Conservation (phyloP, 2,113 vertebrate genomes). For the Mesoclemmys tuberculata region DNA sequence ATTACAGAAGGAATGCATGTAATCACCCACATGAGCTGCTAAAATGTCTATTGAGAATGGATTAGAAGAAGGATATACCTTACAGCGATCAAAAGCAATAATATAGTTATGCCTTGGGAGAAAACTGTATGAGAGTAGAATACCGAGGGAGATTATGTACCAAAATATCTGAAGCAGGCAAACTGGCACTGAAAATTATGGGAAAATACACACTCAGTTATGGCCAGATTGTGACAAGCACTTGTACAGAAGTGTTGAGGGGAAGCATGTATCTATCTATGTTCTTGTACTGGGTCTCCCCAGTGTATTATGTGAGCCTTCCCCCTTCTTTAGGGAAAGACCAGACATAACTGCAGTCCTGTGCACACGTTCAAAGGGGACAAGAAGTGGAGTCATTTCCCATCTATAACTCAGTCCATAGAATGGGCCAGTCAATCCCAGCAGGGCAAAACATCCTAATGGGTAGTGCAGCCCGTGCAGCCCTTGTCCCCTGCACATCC, state of each 20-base stretch:
- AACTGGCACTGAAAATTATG: background rate
- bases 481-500: background rate
- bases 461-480: background rate
- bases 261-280: background rate
- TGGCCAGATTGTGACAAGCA: background rate
- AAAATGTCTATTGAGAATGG: background rate
- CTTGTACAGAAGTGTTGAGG: background rate
- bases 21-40: background rate
- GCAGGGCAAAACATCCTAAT: background rate
- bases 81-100: background rate
- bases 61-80: background rate
- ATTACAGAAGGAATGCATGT: background rate
- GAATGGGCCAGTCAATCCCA: background rate
- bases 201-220: background rate
- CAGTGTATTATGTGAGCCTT: background rate
- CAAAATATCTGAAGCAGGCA: background rate
- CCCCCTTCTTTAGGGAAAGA: background rate
- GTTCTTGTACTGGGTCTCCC: background rate
- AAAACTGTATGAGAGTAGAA: background rate
- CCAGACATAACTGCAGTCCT: background rate
- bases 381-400: background rate
- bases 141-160: background rate
- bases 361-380: background rate
- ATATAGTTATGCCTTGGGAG: background rate
- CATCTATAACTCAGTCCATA: background rate